Percentiles rank a stretch among this genome's conserved stretches.
Evolutionary conservation across 2,888 invertebrate species (phyloP).

Genomic region (Oscheius sp.): DNA sequence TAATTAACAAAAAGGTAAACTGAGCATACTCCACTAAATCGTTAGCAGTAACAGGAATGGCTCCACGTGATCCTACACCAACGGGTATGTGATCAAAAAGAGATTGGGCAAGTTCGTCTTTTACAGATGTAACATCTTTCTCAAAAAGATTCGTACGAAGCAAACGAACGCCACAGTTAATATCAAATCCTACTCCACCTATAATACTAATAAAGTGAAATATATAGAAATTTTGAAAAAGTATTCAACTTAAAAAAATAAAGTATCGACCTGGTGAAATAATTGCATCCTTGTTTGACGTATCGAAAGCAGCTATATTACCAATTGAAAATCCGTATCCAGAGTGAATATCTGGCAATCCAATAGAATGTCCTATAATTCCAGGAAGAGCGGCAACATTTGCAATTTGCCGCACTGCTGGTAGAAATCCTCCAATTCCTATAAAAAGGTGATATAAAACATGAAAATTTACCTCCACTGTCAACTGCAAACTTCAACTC

Average conservation of each 20-base stretch:
- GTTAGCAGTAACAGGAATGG: conserved; percentile 94
- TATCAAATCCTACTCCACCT: conserved; percentile 97
- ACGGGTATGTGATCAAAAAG: conserved; percentile 99
- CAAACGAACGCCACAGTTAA: conserved; percentile 95
- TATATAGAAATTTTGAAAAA: not conserved
- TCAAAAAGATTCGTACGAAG: conserved; percentile 92
- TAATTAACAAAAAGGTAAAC: not conserved
- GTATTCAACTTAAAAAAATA: not conserved
- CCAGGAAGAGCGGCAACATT: conserved; percentile 94
- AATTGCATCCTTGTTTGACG: conserved; percentile 87
- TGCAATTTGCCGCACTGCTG: conserved; percentile 97
- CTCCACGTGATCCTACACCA: conserved; percentile 97
- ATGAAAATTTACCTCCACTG: conserved; percentile 69
- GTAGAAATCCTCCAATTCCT: conserved; percentile 88
- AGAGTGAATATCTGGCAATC: conserved; percentile 78
- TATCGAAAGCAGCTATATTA: conserved; percentile 99
- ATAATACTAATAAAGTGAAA: conserved; percentile 1
- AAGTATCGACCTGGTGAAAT: conserved; percentile 82
- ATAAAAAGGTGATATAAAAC: not conserved
- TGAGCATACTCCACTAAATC: conserved; percentile 42
- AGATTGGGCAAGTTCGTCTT: conserved; percentile 88
- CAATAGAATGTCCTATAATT: conserved; percentile 61
- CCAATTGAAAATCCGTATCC: conserved; percentile 99
- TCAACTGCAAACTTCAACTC: conserved; percentile 89
- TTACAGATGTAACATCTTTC: conserved; percentile 89